Percentiles rank a stretch among this genome's conserved stretches.
Evolutionary conservation across 2,888 invertebrate genomes (phyloP).

Genomic region (Troides helena): DNA sequence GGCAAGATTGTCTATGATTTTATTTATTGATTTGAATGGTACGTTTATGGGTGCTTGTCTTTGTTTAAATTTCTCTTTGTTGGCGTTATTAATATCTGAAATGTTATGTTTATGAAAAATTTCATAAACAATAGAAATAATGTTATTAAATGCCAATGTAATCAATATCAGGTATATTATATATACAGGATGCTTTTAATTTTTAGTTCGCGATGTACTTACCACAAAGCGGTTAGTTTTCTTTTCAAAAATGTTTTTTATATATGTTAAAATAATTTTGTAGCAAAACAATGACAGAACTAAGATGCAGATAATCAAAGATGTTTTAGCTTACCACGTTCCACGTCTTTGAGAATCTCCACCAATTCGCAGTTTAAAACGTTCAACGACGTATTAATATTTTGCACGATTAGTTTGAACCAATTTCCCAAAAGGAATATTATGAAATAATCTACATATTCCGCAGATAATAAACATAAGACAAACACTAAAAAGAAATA

Average conservation of each 20-base stretch:
- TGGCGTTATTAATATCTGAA: background rate
- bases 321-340: background rate
- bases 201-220: too few relatives aligned
- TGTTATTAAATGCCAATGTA: too few relatives aligned
- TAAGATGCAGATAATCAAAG: too few relatives aligned
- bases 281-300: too few relatives aligned
- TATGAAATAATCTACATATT: background rate
- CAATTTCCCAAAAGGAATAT: background rate
- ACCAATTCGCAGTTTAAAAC: slow-evolving; percentile 9
- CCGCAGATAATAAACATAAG: background rate
- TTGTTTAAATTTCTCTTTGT: background rate
- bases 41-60: background rate
- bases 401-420: background rate
- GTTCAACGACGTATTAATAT: slow-evolving; percentile 4
- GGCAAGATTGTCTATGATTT: slow-evolving; percentile 5
- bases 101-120: background rate
- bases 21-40: slow-evolving; percentile 7
- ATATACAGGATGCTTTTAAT: too few relatives aligned
- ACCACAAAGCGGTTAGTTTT: too few relatives aligned
- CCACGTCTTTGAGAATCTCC: background rate
- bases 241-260: too few relatives aligned
- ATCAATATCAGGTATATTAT: too few relatives aligned
- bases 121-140: background rate
- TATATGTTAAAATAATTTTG: too few relatives aligned
- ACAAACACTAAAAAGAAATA: slow-evolving; percentile 8